Evolutionary conservation across 2,797 vertebrate genomes (phyloP).

Genomic region (Rhodeus uyekii): DNA sequence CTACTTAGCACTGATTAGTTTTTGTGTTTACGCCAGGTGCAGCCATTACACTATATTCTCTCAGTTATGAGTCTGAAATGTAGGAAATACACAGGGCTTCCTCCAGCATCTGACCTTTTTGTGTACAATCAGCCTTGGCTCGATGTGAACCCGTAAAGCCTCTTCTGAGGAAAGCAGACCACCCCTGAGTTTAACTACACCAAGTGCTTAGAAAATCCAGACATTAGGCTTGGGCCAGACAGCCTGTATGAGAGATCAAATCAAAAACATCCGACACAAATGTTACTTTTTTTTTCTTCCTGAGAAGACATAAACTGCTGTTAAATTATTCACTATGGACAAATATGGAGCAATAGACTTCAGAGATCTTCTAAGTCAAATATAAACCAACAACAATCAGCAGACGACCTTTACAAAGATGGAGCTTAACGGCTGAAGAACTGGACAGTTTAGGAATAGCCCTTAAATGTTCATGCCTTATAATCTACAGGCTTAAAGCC

Average conservation of each 20-base stretch:
- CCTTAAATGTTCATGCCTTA: conserved; percentile 36
- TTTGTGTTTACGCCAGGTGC: conserved; percentile 18
- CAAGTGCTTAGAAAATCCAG: conserved; percentile 48
- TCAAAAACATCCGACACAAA: conserved; percentile 48
- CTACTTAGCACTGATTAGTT: conserved; percentile 10
- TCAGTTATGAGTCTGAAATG: conserved; percentile 11
- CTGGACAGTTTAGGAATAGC: background rate
- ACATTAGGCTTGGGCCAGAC: conserved; percentile 51
- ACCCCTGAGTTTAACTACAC: conserved; percentile 64
- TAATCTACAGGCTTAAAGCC: conserved; percentile 43
- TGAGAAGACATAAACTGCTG: background rate
- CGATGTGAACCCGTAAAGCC: conserved; percentile 47
- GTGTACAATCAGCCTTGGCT: conserved; percentile 60
- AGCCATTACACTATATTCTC: conserved; percentile 19
- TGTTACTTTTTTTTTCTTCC: conserved; percentile 9
- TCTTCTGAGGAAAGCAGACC: conserved; percentile 48
- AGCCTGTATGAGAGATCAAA: conserved; percentile 46
- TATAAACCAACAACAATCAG: conserved; percentile 20
- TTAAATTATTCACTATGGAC: conserved; percentile 22
- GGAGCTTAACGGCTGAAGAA: background rate
- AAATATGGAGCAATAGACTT: background rate
- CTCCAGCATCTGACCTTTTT: conserved; percentile 53
- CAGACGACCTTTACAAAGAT: conserved; percentile 23
- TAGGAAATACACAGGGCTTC: conserved; percentile 11
- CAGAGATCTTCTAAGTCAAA: conserved; percentile 11